Evolutionary conservation across 2,888 invertebrate species (phyloP), one percentile per base, ranked within the genome.

Genomic region (Acleris laterana): DNA sequence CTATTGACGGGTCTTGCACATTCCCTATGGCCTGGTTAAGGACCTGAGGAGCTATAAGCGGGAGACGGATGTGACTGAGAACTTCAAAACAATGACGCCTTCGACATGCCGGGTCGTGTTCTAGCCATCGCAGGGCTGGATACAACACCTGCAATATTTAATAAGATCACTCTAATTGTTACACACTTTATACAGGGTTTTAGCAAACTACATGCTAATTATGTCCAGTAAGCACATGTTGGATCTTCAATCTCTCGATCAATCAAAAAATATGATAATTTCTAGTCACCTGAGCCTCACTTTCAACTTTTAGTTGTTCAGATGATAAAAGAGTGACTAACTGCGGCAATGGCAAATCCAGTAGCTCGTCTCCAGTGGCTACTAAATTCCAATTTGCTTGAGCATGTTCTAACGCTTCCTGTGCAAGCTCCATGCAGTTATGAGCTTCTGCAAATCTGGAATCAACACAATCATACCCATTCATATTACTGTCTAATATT

Each of bases 81-180:
- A 98, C 95, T 88, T 98, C 97, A 82, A 98, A 98, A 69, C 98
- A 96, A 83, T 95, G 96, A 69, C 96, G 95, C 71, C 97, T 94
- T 62, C 98, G 94, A 60, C 95, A 94, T 19, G 95, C 90, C 17
- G 97, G 95, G 80, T 98, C 96, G 79, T 97, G 96, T 72, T 95
- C 95, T 57, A 98, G 95, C 98, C 98, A 98, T 73, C 96, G 94
- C 72, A 98, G 90, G 19, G 98, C 98, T 63, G 97, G 96, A 83
- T 96, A 95, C 83, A 98, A 95, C 68, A 97, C 96, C 95, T 96
- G 80, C 48, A 79, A 76, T 32, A 28, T 17, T 46, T 17, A 0
- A 17, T 46, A n/a, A 44, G n/a, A 38, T 13, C 4, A 38, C 13
- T 38, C 38, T 13, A 38, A 38, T 38, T 38, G 13, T 38, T 38